Percentiles rank a stretch among this genome's conserved stretches.
Conservation (phyloP, 2,888 invertebrate species). For the Drepana falcataria region DNA sequence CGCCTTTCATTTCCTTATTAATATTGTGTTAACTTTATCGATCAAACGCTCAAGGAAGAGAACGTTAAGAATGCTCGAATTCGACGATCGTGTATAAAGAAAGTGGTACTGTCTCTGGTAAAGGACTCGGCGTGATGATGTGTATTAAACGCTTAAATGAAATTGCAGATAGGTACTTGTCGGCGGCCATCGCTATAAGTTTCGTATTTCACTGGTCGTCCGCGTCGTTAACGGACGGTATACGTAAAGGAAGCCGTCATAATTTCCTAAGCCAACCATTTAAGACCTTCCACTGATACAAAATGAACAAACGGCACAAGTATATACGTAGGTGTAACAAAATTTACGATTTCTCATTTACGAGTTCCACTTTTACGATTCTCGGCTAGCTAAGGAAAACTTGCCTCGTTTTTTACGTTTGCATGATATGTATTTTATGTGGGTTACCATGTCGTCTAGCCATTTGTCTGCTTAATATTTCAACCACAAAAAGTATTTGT, state of each 20-base stretch:
- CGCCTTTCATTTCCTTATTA: too few species aligned
- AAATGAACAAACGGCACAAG: background rate
- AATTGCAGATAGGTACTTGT: background rate
- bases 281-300: conserved; percentile 1
- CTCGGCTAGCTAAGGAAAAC: background rate
- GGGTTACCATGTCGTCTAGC: conserved; percentile 15
- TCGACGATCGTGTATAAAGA: too few species aligned
- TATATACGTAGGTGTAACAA: background rate
- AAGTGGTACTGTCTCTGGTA: too few species aligned
- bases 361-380: conserved; percentile 1
- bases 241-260: conserved; percentile 15
- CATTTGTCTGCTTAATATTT: conserved; percentile 22
- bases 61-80: too few species aligned
- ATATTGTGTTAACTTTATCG: too few species aligned
- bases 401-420: background rate
- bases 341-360: conserved; percentile 2
- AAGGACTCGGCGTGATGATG: too few species aligned
- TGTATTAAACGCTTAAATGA: too few species aligned
- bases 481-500: conserved; percentile 4
- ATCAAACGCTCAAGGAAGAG: too few species aligned
- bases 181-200: background rate
- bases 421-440: conserved; percentile 9
- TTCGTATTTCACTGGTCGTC: conserved; percentile 21
- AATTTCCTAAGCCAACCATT: conserved; percentile 14
- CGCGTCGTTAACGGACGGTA: conserved; percentile 30